A percentile compares a stretch with the other conserved stretches of the same genome.
Conservation (phyloP, 1,140 invertebrate species). For the Magallana ariakensis region DNA sequence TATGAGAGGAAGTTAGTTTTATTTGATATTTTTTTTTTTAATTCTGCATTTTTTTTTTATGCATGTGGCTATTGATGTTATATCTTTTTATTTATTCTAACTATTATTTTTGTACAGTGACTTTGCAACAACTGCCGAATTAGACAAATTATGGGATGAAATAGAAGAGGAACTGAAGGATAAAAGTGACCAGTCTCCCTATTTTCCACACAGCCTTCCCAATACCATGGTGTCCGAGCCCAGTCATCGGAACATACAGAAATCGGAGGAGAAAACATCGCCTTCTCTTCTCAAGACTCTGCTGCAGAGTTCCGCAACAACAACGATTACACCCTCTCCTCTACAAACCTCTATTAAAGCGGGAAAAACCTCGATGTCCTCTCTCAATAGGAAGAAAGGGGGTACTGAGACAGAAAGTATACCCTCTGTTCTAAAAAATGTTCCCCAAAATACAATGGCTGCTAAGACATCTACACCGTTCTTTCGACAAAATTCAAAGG, state of each 20-base stretch:
- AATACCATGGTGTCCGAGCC: neutral
- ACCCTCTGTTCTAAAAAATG: neutral
- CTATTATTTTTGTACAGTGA: neutral
- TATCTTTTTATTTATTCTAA: neutral
- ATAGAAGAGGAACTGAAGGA: neutral
- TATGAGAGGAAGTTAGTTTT: neutral
- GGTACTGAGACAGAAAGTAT: neutral
- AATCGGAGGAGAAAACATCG: neutral
- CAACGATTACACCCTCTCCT: neutral
- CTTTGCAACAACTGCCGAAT: neutral
- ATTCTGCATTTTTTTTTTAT: neutral
- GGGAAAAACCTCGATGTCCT: neutral
- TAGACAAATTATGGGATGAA: neutral
- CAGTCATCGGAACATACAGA: neutral
- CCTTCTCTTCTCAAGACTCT: neutral
- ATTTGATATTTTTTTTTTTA: neutral
- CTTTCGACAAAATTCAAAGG: conserved; percentile 1
- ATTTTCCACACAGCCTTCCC: neutral
- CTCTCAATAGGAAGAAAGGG: neutral
- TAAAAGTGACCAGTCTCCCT: neutral
- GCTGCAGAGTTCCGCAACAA: neutral
- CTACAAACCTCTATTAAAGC: neutral
- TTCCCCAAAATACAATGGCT: neutral
- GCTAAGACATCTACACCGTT: conserved; percentile 4
- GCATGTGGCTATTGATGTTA: neutral